Conservation (phyloP, 2,888 invertebrate genomes). For the Oegoconia quadripuncta region DNA sequence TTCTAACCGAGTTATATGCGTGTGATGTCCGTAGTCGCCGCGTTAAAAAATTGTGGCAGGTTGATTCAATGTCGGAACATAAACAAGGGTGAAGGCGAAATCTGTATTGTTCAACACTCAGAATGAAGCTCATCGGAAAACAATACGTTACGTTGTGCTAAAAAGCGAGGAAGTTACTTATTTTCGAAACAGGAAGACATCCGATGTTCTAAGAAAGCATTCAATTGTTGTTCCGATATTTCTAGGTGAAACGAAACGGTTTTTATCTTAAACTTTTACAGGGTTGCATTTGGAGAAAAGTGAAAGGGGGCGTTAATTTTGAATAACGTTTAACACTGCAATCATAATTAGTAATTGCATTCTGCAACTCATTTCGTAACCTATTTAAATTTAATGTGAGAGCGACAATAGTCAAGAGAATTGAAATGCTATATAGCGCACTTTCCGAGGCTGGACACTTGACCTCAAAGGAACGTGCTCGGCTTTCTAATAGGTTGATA, state of each 20-base stretch:
- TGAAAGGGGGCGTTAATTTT: too few relatives aligned
- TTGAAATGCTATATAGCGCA: slow-evolving; percentile 28
- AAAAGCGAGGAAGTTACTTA: slow-evolving; percentile 14
- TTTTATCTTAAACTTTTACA: slow-evolving; percentile 10
- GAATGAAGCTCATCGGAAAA: slow-evolving; percentile 17
- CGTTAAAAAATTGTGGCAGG: slow-evolving; percentile 8
- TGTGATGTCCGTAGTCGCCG: too few relatives aligned
- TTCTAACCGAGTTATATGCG: slow-evolving; percentile 31
- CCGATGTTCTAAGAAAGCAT: background rate
- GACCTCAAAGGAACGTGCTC: slow-evolving; percentile 49
- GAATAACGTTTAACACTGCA: too few relatives aligned
- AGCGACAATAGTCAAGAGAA: slow-evolving; percentile 13
- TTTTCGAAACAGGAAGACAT: slow-evolving; percentile 15
- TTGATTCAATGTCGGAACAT: slow-evolving; percentile 39
- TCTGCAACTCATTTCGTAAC: too few relatives aligned
- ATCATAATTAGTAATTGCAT: too few relatives aligned
- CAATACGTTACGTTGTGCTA: slow-evolving; percentile 19
- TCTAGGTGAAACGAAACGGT: slow-evolving; percentile 20
- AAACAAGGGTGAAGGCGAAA: slow-evolving; percentile 39
- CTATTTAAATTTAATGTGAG: too few relatives aligned
- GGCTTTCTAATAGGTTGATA: slow-evolving; percentile 26
- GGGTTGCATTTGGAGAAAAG: slow-evolving; percentile 3
- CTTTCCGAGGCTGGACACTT: slow-evolving; percentile 45
- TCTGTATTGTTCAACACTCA: slow-evolving; percentile 26
- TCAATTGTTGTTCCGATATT: slow-evolving; percentile 16